These are phyloP conservation scores for Melitaea cinxia DNA, from an alignment of 1,140 invertebrate genomes.

Conservation along the genomic window DNA sequence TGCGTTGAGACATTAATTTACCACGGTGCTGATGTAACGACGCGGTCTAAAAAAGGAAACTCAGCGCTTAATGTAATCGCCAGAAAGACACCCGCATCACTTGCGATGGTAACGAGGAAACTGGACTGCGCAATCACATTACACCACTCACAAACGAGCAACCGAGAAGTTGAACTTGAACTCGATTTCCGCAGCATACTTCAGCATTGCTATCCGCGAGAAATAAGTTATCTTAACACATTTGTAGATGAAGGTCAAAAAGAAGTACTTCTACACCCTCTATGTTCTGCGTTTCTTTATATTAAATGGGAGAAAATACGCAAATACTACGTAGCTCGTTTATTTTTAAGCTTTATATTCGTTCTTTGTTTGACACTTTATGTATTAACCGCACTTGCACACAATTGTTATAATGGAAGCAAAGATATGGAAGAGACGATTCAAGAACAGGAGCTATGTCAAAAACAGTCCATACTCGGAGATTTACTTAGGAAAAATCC, in stretches of 20 bases:
- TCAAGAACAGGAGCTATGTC: constrained; percentile 86
- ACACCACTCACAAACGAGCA: constrained; percentile 88
- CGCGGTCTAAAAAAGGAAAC: constrained; percentile 91
- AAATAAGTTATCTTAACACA: constrained; percentile 91
- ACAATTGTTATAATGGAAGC: constrained; percentile 90
- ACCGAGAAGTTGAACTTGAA: constrained; percentile 90
- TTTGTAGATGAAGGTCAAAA: constrained; percentile 93
- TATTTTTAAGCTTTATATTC: constrained; percentile 91
- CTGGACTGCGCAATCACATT: constrained; percentile 89
- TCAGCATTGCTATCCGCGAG: constrained; percentile 89
- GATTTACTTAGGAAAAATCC: constrained; percentile 87
- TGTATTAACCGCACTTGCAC: constrained; percentile 88
- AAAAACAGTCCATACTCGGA: constrained; percentile 88
- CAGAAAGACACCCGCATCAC: constrained; percentile 90
- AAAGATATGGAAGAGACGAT: constrained; percentile 86
- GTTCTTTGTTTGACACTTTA: constrained; percentile 89
- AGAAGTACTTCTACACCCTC: constrained; percentile 90
- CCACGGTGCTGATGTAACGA: constrained; percentile 92
- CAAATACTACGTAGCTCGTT: constrained; percentile 91
- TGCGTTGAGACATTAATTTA: constrained; percentile 92
- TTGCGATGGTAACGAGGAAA: constrained; percentile 89
- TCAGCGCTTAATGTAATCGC: constrained; percentile 91
- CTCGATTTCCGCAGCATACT: constrained; percentile 90
- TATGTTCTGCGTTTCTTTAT: constrained; percentile 91
- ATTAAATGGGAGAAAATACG: constrained; percentile 94